Conservation (phyloP, 2,888 invertebrate genomes). For the Archips crataeganus region DNA sequence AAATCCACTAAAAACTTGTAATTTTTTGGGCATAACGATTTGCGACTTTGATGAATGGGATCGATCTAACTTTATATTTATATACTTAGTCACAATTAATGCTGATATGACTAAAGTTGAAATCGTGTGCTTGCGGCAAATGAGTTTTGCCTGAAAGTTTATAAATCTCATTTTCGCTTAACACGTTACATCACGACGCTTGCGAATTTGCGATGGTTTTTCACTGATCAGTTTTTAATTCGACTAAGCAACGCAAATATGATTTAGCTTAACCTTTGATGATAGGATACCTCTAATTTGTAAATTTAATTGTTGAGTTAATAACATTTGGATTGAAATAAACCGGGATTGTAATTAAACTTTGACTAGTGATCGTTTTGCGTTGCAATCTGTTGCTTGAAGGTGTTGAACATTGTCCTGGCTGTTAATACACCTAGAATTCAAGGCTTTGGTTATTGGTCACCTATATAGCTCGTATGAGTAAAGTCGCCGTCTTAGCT, state of each 20-base stretch:
- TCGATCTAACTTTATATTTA: conserved; percentile 49
- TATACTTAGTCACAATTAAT: conserved; percentile 26
- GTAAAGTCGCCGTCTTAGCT: no score
- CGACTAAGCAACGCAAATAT: conserved; percentile 1
- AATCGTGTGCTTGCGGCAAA: not conserved
- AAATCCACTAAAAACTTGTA: conserved; percentile 66
- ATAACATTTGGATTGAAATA: not conserved
- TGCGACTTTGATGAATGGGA: conserved; percentile 62
- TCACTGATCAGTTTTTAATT: conserved; percentile 10
- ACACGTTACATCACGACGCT: not conserved
- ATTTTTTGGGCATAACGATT: conserved; percentile 70
- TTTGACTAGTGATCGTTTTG: conserved; percentile 11
- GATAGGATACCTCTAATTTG: not conserved
- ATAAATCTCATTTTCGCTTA: not conserved
- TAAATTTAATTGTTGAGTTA: conserved; percentile 1
- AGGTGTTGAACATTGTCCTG: conserved; percentile 19
- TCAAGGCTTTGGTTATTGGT: not conserved
- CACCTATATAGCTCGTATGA: no score
- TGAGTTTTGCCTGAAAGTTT: not conserved
- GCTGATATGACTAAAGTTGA: not conserved
- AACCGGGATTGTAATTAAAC: conserved; percentile 19
- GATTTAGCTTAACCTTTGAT: conserved; percentile 8
- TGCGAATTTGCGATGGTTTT: not conserved
- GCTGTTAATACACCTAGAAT: not conserved
- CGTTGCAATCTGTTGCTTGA: conserved; percentile 12